These are phyloP conservation scores for Harmothoe impar DNA, from an alignment of 2,888 invertebrate species.

Conservation along the genomic window DNA sequence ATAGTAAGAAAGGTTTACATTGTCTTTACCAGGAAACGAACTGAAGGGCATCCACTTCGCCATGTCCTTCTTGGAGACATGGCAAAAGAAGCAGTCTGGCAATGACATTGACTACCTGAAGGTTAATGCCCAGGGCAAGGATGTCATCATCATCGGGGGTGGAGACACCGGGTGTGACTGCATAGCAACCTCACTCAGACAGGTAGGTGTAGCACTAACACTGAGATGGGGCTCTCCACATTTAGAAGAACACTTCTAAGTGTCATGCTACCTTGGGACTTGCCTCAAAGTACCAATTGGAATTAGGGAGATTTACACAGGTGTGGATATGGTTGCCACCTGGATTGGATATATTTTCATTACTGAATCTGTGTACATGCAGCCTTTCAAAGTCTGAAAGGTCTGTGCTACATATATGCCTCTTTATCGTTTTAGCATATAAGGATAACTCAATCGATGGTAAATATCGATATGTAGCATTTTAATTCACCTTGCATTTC, in stretches of 20 bases:
- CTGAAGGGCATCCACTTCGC: slow-evolving; percentile 97
- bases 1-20: no score
- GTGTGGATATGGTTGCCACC: no score
- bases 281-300: no score
- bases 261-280: neutral
- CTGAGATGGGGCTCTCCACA: no score
- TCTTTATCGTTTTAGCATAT: no score
- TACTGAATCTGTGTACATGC: no score
- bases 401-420: no score
- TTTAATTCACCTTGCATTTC: neutral
- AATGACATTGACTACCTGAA: slow-evolving; percentile 84
- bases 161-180: slow-evolving; percentile 98
- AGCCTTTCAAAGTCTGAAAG: no score
- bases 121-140: slow-evolving; percentile 94
- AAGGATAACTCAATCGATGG: no score
- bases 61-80: slow-evolving; percentile 97
- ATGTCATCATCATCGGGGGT: slow-evolving; percentile 94
- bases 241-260: neutral
- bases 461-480: no score
- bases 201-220: slow-evolving; percentile 85
- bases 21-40: slow-evolving; percentile 88
- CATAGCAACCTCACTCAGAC: slow-evolving; percentile 96
- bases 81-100: slow-evolving; percentile 94
- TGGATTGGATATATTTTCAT: no score
- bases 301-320: no score